phyloP scores from a whole-genome alignment of 2,888 invertebrate species.

The Cephus spinipes region DNA sequence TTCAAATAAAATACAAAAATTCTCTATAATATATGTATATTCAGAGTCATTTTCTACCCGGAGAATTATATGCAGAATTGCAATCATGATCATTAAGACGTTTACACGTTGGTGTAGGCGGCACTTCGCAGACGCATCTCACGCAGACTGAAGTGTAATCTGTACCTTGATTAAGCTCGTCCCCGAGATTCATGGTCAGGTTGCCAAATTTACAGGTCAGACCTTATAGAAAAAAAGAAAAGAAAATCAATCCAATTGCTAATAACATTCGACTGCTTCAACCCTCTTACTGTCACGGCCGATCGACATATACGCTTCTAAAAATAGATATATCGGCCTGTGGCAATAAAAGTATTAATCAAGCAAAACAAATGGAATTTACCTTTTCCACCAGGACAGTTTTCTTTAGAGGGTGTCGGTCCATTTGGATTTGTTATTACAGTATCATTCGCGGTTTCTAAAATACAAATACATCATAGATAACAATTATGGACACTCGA shows the following conservation, averaged over 20 bases:
- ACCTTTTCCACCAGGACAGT: too few relatives aligned
- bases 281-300: too few relatives aligned
- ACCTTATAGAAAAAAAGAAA: conserved; percentile 15
- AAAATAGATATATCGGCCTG: too few relatives aligned
- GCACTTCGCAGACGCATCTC: conserved; percentile 53
- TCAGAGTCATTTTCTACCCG: too few relatives aligned
- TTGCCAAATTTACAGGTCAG: conserved; percentile 46
- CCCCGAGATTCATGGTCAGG: conserved; percentile 43
- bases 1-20: too few relatives aligned
- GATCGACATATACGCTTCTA: too few relatives aligned
- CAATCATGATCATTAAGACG: conserved; percentile 38
- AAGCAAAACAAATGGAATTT: too few relatives aligned
- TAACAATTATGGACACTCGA: too few relatives aligned
- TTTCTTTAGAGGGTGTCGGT: background rate
- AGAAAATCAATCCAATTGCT: too few relatives aligned
- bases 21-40: too few relatives aligned
- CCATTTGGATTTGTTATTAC: conserved; percentile 3
- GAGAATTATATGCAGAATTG: conserved; percentile 25
- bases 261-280: too few relatives aligned
- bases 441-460: conserved; percentile 40
- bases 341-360: too few relatives aligned
- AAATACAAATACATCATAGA: conserved; percentile 5
- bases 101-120: conserved; percentile 50
- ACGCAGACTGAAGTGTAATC: conserved; percentile 40
- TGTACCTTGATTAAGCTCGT: conserved; percentile 42